These are phyloP conservation scores for Eunapius fragilis DNA, from an alignment of 37 sponge, comb jelly and placozoan genomes.

Conservation along the genomic window DNA sequence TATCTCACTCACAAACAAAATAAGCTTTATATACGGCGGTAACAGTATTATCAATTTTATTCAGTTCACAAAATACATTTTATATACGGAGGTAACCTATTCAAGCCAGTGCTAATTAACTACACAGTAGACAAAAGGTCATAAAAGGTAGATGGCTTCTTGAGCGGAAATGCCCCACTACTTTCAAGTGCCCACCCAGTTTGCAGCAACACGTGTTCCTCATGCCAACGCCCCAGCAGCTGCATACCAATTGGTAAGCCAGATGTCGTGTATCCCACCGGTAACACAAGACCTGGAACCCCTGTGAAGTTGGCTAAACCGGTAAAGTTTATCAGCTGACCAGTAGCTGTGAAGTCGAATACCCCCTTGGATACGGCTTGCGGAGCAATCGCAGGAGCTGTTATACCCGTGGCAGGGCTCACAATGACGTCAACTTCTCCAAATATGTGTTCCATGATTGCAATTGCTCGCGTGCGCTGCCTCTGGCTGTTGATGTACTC, in stretches of 20 bases:
- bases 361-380: conserved; percentile 15
- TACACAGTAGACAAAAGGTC: conserved; percentile 9
- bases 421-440: conserved; percentile 33
- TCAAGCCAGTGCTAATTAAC: too few relatives aligned
- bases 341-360: not conserved
- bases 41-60: too few relatives aligned
- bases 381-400: conserved; percentile 29
- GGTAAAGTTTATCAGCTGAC: conserved; percentile 5
- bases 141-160: conserved; percentile 53
- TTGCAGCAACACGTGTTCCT: conserved; percentile 75
- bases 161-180: conserved; percentile 4
- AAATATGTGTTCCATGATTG: conserved; percentile 31
- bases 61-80: too few relatives aligned
- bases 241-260: conserved; percentile 85
- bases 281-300: conserved; percentile 39
- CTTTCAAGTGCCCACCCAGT: conserved; percentile 77
- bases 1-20: too few relatives aligned
- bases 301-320: conserved; percentile 51
- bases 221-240: conserved; percentile 86
- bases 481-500: conserved; percentile 28
- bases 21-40: too few relatives aligned
- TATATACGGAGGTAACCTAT: too few relatives aligned
- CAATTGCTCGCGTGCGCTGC: conserved; percentile 54
- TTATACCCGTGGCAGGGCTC: conserved; percentile 33
- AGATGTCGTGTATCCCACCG: conserved; percentile 38